Base-by-base conservation (phyloP, 2,113 vertebrate species). In the Patagioenas fasciata region DNA sequence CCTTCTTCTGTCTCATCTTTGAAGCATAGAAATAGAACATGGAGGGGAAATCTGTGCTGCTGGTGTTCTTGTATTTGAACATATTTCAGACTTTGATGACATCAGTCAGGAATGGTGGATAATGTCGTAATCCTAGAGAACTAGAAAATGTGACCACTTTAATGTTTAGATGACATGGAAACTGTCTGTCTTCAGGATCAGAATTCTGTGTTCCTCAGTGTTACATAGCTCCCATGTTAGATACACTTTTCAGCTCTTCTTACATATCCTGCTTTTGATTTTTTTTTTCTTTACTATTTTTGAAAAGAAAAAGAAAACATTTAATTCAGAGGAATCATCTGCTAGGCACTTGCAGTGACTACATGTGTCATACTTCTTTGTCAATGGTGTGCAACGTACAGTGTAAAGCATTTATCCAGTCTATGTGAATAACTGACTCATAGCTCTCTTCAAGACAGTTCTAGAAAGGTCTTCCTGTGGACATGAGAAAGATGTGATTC, bases 151-250 rank as follows among this genome's bases (percentile, higher is more conserved):
- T n/a, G 31, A n/a, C 31, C 56, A 7, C 6, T 25, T 26, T 50
- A 42, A 34, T 44, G 19, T 53, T 90, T 56, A 54, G 17, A 34
- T 58, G 18, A 36, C 28, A 75, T 20, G 44, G 31, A 66, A 51
- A 29, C 2, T 69, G 1, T 65, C 5, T 36, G 20, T 20, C 50
- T 78, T 90, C 29, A 47, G 26, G 24, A 64, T 73, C 28, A 70
- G 24, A 78, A n/a, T n/a, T 62, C 44, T 20, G 40, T 26, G 14
- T 67, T 32, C 7, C 11, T 28, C 5, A 38, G 6, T 7, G 10
- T 51, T 51, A 23, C 1, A 2, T 9, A 71, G 29, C 50, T 48
- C 13, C 4, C 1, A 26, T 6, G 4, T 28, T 17, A 57, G 23
- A n/a, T 40, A 56, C 3, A 0, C 10, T 34, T 61, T 54, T 7